Percentiles rank a stretch among this genome's conserved stretches.
phyloP scores from a whole-genome alignment of 2,113 vertebrate species.

The Phrynocephalus versicolor region DNA sequence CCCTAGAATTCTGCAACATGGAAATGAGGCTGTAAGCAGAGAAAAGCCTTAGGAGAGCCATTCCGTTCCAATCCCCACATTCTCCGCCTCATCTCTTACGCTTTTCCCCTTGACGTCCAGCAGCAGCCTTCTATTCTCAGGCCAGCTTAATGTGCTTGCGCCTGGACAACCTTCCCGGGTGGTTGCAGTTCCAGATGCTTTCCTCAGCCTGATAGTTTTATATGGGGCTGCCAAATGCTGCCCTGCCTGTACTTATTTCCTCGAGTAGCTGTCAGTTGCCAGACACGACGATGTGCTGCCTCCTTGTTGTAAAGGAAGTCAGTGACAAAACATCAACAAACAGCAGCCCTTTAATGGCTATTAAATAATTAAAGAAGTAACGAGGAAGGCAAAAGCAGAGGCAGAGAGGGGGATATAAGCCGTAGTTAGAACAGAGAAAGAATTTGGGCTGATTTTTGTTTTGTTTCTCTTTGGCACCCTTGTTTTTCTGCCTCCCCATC shows the following conservation, averaged over 20 bases:
- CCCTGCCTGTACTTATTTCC: neutral
- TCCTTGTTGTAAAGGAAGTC: neutral
- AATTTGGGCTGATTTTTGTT: fast-evolving
- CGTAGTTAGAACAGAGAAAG: constrained; percentile 34
- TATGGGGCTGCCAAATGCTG: neutral
- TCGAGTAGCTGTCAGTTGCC: constrained; percentile 21
- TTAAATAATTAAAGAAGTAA: constrained; percentile 33
- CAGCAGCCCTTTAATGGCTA: constrained; percentile 14
- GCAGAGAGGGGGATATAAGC: neutral
- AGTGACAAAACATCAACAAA: neutral
- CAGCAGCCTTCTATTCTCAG: neutral
- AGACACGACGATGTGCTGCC: neutral
- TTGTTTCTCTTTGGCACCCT: neutral
- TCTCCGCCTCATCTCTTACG: fast-evolving
- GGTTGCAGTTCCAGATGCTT: neutral
- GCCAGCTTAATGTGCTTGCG: neutral
- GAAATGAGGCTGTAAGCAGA: neutral
- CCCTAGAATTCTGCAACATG: fast-evolving
- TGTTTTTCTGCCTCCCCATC: constrained; percentile 44
- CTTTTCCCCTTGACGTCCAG: neutral
- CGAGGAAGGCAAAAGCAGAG: neutral
- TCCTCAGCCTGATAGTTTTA: neutral
- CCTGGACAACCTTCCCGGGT: neutral
- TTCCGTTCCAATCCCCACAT: neutral
- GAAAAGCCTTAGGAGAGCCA: neutral